Evolutionary conservation across 2,888 invertebrate species (phyloP).

Genomic region (Drosophila fungiperda): DNA sequence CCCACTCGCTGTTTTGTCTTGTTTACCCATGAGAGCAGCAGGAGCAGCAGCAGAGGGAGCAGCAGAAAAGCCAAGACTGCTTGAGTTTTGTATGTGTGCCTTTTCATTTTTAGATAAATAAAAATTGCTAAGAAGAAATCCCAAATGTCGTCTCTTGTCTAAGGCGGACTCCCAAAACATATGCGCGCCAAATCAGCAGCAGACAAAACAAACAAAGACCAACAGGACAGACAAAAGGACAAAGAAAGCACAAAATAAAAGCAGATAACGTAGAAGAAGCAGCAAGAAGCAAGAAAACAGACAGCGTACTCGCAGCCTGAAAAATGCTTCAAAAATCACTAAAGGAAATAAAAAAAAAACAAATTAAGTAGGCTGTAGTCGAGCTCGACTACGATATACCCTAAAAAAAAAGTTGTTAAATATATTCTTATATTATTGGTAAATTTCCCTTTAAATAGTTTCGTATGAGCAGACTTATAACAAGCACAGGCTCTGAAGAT

Average conservation of each 20-base stretch:
- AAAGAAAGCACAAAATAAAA: constrained; percentile 51
- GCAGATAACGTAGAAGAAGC: constrained; percentile 16
- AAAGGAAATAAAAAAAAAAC: constrained; percentile 42
- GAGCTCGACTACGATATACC: no score
- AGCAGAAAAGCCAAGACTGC: constrained; percentile 3
- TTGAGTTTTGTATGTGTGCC: constrained; percentile 34
- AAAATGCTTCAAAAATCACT: constrained; percentile 62
- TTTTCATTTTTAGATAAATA: constrained; percentile 76
- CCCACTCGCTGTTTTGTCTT: constrained; percentile 3
- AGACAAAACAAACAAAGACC: constrained; percentile 79
- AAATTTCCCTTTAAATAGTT: no score
- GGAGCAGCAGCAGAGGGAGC: neutral
- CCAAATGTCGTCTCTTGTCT: constrained; percentile 55
- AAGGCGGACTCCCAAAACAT: constrained; percentile 48
- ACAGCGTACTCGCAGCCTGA: constrained; percentile 35
- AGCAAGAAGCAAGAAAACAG: neutral
- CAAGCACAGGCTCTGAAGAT: no score
- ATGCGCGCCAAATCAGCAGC: constrained; percentile 78
- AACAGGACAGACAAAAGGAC: constrained; percentile 59
- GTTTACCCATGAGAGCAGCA: constrained; percentile 26
- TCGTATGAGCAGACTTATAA: no score
- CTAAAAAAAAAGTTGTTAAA: no score
- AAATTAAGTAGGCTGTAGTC: no score
- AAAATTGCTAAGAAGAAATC: constrained; percentile 61
- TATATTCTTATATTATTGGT: no score